Conservation (phyloP, 1,140 invertebrate species). For the Brevipalpus yothersi region DNA sequence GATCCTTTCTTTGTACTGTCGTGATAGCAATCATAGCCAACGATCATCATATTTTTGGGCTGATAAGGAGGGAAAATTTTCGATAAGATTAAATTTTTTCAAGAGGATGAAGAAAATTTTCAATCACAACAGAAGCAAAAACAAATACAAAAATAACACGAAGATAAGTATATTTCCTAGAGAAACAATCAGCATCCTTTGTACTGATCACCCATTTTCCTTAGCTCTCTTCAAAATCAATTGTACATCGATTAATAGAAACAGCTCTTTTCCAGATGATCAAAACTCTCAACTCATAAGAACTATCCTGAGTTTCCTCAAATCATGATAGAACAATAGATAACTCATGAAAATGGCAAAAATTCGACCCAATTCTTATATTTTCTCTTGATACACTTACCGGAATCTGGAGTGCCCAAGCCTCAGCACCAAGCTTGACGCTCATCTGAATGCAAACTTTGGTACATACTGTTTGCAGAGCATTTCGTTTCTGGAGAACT, state of each 20-base stretch:
- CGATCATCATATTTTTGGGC: conserved; percentile 22
- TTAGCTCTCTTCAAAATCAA: too few relatives aligned
- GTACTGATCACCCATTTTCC: too few relatives aligned
- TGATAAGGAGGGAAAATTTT: conserved; percentile 6
- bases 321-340: too few relatives aligned
- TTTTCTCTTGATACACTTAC: too few relatives aligned
- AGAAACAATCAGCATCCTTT: background rate
- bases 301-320: too few relatives aligned
- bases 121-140: background rate
- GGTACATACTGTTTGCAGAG: conserved; percentile 44
- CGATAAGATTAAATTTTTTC: background rate
- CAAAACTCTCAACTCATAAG: too few relatives aligned
- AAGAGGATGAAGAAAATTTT: background rate
- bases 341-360: too few relatives aligned
- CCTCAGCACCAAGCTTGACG: conserved; percentile 30
- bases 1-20: conserved; percentile 16
- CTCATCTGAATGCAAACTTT: conserved; percentile 39
- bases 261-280: too few relatives aligned
- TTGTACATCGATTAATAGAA: too few relatives aligned
- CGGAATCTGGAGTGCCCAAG: conserved; percentile 30
- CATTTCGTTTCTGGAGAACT: conserved; percentile 25
- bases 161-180: background rate
- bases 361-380: too few relatives aligned
- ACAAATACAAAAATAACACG: background rate
- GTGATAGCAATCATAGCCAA: conserved; percentile 28